Evolutionary conservation across 2,888 invertebrate genomes (phyloP), one percentile per base, ranked within the genome.

Genomic region (Oscheius sp.): DNA sequence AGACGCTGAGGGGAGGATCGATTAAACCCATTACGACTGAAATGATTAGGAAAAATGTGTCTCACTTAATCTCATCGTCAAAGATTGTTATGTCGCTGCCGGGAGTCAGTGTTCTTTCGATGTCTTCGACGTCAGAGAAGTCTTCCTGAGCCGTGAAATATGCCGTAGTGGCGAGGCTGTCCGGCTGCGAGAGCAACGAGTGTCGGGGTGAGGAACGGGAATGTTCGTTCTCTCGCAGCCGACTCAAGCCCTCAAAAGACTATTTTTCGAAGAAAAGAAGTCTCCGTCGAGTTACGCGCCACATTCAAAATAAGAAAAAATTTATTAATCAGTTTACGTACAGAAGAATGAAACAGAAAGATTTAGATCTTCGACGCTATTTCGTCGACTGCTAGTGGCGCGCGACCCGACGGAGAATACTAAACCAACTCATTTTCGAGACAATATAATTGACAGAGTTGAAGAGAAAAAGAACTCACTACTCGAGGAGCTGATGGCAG

Each of bases 61-160:
- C 36, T 12, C 28, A 59, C 59, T 28, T 41, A 12, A 44, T 59
- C 24, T 59, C 59, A 28, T 59, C 59, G 28, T 59, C 59, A 20
- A 59, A 59, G 44, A 59, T 26, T 1, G 59, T 59, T 2, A 49
- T 32, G 20, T 47, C 30, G 32, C 47, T 49, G 2, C 62, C 62
- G 1, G 62, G 62, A 20, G 64, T 64, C 20, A 64, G 17, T 5
- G 64, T 64, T 22, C 64, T 24, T n/a, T 62, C 62, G 64, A 41
- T 20, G 51, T 64, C 64, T 6, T 64, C 50, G 20, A 14, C 5
- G 12, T 44, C 44, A 12, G 64, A 64, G 38, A 51, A 30, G 51
- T 66, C 65, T 41, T 72, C 76, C 74, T 76, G 76, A 76, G 74
- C 74, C 56, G 76, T 76, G 69, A 69, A 74, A 71, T 76, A 76